Evolutionary conservation across 2,113 vertebrate genomes (phyloP).

Genomic region (Odobenus rosmarus): DNA sequence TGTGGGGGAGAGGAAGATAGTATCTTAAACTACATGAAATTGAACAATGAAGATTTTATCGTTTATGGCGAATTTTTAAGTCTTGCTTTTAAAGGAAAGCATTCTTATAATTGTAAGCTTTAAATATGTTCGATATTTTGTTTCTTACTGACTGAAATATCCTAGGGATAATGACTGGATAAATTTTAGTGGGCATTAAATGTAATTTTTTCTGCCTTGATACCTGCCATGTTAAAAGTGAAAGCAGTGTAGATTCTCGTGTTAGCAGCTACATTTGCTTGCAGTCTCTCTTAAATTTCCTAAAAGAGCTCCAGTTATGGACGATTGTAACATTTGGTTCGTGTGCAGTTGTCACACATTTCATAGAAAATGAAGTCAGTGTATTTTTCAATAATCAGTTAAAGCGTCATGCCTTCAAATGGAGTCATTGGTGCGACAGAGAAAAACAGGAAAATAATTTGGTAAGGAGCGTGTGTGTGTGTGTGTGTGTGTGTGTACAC

Average conservation of each 20-base stretch:
- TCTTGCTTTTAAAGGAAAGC: slow-evolving; percentile 77
- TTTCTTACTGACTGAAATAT: slow-evolving; percentile 55
- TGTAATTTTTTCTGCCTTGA: slow-evolving; percentile 9
- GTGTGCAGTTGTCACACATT: not conserved
- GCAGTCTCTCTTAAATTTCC: slow-evolving; percentile 48
- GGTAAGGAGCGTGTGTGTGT: not conserved
- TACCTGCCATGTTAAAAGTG: slow-evolving; percentile 61
- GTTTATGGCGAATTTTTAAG: slow-evolving; percentile 86
- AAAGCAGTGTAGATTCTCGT: slow-evolving; percentile 11
- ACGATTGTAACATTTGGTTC: slow-evolving; percentile 48
- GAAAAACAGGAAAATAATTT: slow-evolving; percentile 59
- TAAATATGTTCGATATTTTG: slow-evolving; percentile 47
- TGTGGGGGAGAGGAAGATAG: slow-evolving; percentile 82
- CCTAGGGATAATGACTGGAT: slow-evolving; percentile 14
- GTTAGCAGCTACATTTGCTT: slow-evolving; percentile 13
- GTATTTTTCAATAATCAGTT: slow-evolving; percentile 55
- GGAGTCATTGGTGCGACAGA: slow-evolving; percentile 41
- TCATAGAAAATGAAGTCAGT: slow-evolving; percentile 57
- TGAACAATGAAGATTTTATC: slow-evolving; percentile 90
- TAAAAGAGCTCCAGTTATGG: slow-evolving; percentile 30
- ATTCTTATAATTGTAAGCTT: slow-evolving; percentile 61
- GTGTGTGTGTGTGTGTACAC: not conserved
- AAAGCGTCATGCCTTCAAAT: not conserved
- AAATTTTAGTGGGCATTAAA: slow-evolving; percentile 41
- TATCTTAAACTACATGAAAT: slow-evolving; percentile 92